phyloP scores from a whole-genome alignment of 2,113 vertebrate species.

The Labeo catla region DNA sequence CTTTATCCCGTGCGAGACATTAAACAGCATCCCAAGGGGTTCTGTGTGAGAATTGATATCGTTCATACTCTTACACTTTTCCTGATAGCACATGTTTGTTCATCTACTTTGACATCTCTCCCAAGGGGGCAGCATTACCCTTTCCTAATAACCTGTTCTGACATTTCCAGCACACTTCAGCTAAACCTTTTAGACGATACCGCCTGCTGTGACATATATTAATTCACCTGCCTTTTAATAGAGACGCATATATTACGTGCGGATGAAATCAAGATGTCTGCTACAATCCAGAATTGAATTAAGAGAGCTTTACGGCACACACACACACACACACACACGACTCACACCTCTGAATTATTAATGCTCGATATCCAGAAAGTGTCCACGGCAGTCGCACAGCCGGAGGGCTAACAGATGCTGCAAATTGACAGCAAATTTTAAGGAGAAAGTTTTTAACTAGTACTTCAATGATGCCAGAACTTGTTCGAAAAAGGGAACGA shows the following conservation, averaged over 20 bases:
- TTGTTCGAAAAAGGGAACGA: not conserved
- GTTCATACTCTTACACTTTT: slow-evolving; percentile 25
- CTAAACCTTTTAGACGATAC: slow-evolving; percentile 24
- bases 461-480: not conserved
- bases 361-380: not conserved
- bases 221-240: slow-evolving; percentile 34
- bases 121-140: slow-evolving; percentile 28
- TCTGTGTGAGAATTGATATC: slow-evolving; percentile 17
- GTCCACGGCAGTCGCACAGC: not conserved
- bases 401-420: not conserved
- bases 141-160: slow-evolving; percentile 21
- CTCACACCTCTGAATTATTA: slow-evolving; percentile 16
- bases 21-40: slow-evolving; percentile 5
- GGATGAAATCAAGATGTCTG: slow-evolving; percentile 30
- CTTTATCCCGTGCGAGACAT: not conserved
- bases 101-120: not conserved
- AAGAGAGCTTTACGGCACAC: not conserved
- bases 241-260: not conserved
- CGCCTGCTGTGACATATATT: slow-evolving; percentile 11
- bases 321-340: not conserved
- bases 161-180: slow-evolving; percentile 28
- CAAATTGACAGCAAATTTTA: slow-evolving; percentile 20
- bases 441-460: not conserved
- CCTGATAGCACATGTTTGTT: not conserved
- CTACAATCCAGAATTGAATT: slow-evolving; percentile 27